Evolutionary conservation across 2,797 vertebrate genomes (phyloP), one percentile per base, ranked within the genome.

Genomic region (Onychomys arenicola): DNA sequence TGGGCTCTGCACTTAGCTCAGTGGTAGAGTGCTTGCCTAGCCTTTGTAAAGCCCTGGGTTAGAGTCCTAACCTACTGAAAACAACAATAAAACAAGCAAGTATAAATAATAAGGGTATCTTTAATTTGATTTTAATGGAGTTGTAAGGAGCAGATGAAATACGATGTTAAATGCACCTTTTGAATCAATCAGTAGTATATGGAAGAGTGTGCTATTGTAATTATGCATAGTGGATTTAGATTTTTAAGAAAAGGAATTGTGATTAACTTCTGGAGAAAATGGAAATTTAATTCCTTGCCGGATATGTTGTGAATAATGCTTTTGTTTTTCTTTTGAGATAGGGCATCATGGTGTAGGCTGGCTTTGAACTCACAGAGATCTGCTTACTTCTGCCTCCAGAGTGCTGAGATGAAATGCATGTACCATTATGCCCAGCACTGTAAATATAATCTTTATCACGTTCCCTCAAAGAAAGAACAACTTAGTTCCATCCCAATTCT

Each of bases 241-340:
- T 73, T 84, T 71, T 83, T 29, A 92, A 95, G 94, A 59, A 85
- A 96, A 95, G 65, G 71, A 93, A 95, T 29, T 67, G 37, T 3
- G 61, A 46, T 93, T 90, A 73, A 93, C 25, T 94, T 94, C 59
- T 90, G 63, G 83, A 96, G 89, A 91, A 96, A 96, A 81, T 59
- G 46, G 67, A 94, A 80, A 90, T 81, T 49, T 55, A 94, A 25
- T 71, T 40, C 37, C 57, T 96, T 37, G 83, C 37, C 67, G 82
- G 78, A 91, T 94, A 92, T 55, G 80, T 27, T 43, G 40, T 80
- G 25, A 59, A 61, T 63, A 93, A 95, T 81, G 57, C 76, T 12
- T 40, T 46, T 46, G 16, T 65, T 34, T 46, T 81, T 17, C 16
- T 69, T 46, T 46, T 76, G 40, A 46, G 73, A 46, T 13, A 46